phyloP scores from a whole-genome alignment of 2,797 vertebrate genomes.

The Mionectes olivaceus region DNA sequence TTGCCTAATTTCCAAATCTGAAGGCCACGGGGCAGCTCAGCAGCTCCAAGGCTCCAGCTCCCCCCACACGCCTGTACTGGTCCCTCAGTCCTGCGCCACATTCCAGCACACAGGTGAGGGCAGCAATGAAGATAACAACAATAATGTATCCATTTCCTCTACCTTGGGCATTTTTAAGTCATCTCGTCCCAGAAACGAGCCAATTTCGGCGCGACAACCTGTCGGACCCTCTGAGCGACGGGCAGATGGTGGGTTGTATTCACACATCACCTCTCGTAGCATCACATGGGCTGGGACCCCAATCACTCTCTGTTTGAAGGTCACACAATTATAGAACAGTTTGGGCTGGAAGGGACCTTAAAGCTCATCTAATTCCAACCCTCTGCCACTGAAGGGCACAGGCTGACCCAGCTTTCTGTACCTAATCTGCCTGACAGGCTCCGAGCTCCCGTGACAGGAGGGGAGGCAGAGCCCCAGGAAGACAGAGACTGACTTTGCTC shows the following conservation, averaged over 20 bases:
- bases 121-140: background rate
- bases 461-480: background rate
- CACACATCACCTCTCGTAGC: background rate
- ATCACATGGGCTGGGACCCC: background rate
- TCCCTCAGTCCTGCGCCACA: accelerated
- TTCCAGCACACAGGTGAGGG: accelerated
- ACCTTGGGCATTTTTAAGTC: background rate
- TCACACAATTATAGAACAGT: accelerated
- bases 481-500: accelerated
- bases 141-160: background rate
- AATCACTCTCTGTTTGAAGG: accelerated
- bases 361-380: accelerated
- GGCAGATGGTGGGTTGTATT: background rate
- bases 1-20: constrained; percentile 45
- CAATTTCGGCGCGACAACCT: background rate
- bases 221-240: background rate
- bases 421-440: background rate
- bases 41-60: background rate
- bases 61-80: background rate
- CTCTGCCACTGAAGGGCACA: background rate
- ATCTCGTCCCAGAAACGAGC: background rate
- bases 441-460: accelerated
- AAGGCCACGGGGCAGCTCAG: constrained; percentile 37
- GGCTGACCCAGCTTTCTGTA: background rate
- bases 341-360: background rate